Evolutionary conservation across 2,797 vertebrate genomes (phyloP).

Genomic region (Octomys mimax): DNA sequence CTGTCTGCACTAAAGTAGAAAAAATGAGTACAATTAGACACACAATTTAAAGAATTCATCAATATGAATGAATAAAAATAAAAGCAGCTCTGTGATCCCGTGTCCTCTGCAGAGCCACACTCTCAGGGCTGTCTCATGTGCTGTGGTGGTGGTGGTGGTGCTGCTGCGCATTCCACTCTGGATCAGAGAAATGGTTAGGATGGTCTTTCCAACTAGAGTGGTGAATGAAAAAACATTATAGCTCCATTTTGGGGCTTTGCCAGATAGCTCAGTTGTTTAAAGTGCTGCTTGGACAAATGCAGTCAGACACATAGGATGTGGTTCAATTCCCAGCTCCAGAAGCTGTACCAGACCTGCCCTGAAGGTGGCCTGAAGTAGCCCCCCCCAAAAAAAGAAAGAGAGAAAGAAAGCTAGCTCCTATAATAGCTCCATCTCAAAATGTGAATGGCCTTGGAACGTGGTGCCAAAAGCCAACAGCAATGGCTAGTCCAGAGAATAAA

Average conservation of each 20-base stretch:
- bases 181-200: constrained; percentile 71
- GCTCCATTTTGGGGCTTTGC: not conserved
- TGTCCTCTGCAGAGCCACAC: not conserved
- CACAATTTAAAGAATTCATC: constrained; percentile 80
- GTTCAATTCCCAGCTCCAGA: too few relatives aligned
- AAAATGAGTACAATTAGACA: constrained; percentile 86
- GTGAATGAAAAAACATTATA: constrained; percentile 1
- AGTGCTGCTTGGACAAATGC: too few relatives aligned
- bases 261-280: too few relatives aligned
- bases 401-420: too few relatives aligned
- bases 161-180: constrained; percentile 72
- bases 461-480: not conserved
- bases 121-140: not conserved
- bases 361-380: too few relatives aligned
- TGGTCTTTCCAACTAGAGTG: constrained; percentile 38
- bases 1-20: constrained; percentile 79
- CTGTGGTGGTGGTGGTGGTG: not conserved
- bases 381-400: too few relatives aligned
- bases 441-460: constrained; percentile 12
- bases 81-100: constrained; percentile 37
- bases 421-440: not conserved
- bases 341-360: too few relatives aligned
- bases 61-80: constrained; percentile 75
- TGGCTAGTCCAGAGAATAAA: constrained; percentile 25
- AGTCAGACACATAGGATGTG: too few relatives aligned